Evolutionary conservation across 2,888 invertebrate species (phyloP).

Genomic region (Myathropa florea): DNA sequence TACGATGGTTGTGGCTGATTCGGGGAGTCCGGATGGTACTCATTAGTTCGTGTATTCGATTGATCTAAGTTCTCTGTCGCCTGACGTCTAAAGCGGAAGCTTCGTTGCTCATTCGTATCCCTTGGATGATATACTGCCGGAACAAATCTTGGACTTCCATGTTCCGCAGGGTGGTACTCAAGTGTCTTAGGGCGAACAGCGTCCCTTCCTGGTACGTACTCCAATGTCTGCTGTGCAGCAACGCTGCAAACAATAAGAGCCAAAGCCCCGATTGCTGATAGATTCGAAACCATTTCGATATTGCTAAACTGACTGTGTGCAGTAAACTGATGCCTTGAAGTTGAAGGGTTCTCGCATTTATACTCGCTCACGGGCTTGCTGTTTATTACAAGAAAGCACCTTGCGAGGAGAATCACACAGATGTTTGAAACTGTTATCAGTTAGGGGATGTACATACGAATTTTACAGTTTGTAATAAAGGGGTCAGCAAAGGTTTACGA

Average conservation of each 20-base stretch:
- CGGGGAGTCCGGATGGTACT: constrained; percentile 48
- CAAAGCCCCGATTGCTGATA: not conserved
- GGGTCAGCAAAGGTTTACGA: not conserved
- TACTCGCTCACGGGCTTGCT: not conserved
- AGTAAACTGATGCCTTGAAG: not conserved
- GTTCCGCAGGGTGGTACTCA: constrained; percentile 7
- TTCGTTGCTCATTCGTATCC: not conserved
- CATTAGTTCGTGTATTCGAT: constrained; percentile 43
- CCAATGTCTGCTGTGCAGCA: not conserved
- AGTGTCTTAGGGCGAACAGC: not conserved
- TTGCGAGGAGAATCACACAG: not conserved
- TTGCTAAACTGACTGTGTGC: not conserved
- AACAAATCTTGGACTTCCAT: not conserved
- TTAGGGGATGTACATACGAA: not conserved
- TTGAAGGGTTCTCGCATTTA: not conserved
- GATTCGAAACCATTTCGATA: not conserved
- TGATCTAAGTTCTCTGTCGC: constrained; percentile 10
- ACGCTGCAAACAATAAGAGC: not conserved
- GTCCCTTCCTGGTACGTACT: not conserved
- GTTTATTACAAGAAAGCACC: not conserved
- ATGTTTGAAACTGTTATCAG: not conserved
- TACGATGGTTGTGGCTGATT: constrained; percentile 47
- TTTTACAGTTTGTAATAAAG: not conserved
- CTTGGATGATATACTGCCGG: not conserved
- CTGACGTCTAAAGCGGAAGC: constrained; percentile 10